phyloP scores from a whole-genome alignment of 2,888 invertebrate genomes.

The Brachylomia viminalis region DNA sequence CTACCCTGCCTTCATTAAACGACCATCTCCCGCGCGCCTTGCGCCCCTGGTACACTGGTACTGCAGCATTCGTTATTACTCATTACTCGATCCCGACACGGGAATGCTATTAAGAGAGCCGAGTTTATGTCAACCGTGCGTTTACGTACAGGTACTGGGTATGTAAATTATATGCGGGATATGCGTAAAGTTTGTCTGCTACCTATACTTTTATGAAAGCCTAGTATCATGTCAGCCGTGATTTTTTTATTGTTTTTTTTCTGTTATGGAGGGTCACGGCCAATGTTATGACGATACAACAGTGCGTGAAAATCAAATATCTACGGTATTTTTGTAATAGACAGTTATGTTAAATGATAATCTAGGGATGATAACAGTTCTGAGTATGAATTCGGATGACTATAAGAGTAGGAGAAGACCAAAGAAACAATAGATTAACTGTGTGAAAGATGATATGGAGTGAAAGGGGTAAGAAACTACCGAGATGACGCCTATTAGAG shows the following conservation, averaged over 20 bases:
- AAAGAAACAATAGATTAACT: background rate
- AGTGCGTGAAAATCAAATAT: background rate
- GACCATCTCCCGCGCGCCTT: slow-evolving; percentile 16
- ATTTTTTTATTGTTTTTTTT: background rate
- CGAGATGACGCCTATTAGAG: background rate
- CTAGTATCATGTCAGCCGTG: slow-evolving; percentile 13
- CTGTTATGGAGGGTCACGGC: background rate
- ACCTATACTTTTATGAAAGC: slow-evolving; percentile 39
- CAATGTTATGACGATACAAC: background rate
- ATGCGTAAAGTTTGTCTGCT: slow-evolving; percentile 22
- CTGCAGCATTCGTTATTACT: slow-evolving; percentile 56
- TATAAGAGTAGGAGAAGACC: background rate
- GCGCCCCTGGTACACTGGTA: slow-evolving; percentile 47
- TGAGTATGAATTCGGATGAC: background rate
- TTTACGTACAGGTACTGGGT: slow-evolving; percentile 12
- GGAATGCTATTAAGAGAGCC: slow-evolving; percentile 56
- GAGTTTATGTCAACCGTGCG: slow-evolving; percentile 53
- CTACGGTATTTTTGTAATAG: background rate
- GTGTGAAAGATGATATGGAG: background rate
- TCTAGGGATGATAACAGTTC: background rate
- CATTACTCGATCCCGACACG: slow-evolving; percentile 55
- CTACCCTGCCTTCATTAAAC: slow-evolving; percentile 33
- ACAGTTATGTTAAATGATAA: background rate
- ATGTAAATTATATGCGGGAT: slow-evolving; percentile 39
- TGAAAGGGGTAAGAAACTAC: background rate